Evolutionary conservation across 2,888 invertebrate species (phyloP).

Genomic region (Ennomos fuscantarius): DNA sequence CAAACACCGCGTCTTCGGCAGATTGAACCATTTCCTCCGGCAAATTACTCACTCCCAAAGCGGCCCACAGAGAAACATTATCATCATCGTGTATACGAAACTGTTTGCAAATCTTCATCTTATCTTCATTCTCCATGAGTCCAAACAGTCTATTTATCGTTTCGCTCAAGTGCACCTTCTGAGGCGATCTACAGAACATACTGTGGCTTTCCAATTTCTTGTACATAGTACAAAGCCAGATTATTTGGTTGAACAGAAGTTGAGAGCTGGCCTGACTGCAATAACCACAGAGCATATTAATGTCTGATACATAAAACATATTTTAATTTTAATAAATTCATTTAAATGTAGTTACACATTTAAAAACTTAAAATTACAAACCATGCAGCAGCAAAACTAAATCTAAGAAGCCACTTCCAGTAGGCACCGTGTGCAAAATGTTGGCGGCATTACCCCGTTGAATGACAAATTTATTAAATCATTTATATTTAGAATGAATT

Average conservation of each 20-base stretch:
- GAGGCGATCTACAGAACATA: constrained; percentile 59
- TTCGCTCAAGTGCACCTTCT: constrained; percentile 55
- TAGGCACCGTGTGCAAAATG: too few species aligned
- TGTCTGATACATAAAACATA: too few species aligned
- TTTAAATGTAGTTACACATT: too few species aligned
- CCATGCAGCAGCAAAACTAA: too few species aligned
- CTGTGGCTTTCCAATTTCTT: constrained; percentile 51
- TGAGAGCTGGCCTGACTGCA: constrained; percentile 53
- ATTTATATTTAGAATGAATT: too few species aligned
- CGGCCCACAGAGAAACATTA: constrained; percentile 57
- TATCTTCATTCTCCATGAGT: constrained; percentile 55
- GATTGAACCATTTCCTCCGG: constrained; percentile 45
- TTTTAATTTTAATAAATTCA: too few species aligned
- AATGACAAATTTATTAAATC: too few species aligned
- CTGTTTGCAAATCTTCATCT: constrained; percentile 53
- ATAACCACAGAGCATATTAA: constrained; percentile 24
- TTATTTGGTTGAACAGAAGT: constrained; percentile 52
- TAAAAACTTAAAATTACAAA: too few species aligned
- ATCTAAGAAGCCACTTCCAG: too few species aligned
- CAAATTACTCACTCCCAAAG: constrained; percentile 55
- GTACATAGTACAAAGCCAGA: constrained; percentile 59
- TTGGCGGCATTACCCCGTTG: too few species aligned
- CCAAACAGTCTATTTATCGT: constrained; percentile 59
- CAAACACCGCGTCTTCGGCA: constrained; percentile 45
- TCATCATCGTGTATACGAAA: constrained; percentile 51